These are phyloP conservation scores for Sinohyriopsis cumingii DNA, from an alignment of 2,888 invertebrate species.

Conservation along the genomic window DNA sequence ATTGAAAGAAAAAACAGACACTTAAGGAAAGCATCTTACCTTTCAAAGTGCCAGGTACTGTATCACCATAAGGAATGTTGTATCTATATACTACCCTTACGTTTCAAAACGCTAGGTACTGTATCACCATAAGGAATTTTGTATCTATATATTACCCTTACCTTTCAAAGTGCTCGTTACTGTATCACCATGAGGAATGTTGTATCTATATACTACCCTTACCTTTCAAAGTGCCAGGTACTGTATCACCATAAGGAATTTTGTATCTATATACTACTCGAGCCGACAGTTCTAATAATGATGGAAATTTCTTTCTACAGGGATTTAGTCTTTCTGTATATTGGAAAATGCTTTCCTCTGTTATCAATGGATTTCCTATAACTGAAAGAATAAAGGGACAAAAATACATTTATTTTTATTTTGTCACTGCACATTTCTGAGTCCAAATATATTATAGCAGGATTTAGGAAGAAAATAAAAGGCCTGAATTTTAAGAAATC, in stretches of 20 bases:
- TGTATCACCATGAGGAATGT: slow-evolving; percentile 30
- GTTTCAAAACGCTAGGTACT: slow-evolving; percentile 32
- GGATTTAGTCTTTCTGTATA: slow-evolving; percentile 13
- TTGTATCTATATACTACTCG: slow-evolving; percentile 32
- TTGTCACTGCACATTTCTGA: too few relatives aligned
- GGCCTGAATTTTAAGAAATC: too few relatives aligned
- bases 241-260: slow-evolving; percentile 28
- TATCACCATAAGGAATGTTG: slow-evolving; percentile 31
- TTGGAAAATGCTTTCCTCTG: slow-evolving; percentile 12
- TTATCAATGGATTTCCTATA: slow-evolving; percentile 39
- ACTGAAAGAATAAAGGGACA: slow-evolving; percentile 21
- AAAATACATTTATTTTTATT: not conserved
- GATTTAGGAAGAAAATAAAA: too few relatives aligned
- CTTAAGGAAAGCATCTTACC: slow-evolving; percentile 13
- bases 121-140: slow-evolving; percentile 33
- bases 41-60: slow-evolving; percentile 33
- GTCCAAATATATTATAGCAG: too few relatives aligned
- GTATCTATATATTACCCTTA: slow-evolving; percentile 24
- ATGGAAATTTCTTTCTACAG: slow-evolving; percentile 23
- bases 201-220: slow-evolving; percentile 21
- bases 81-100: slow-evolving; percentile 28
- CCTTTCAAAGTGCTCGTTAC: slow-evolving; percentile 34
- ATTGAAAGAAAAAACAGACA: not conserved
- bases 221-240: slow-evolving; percentile 36
- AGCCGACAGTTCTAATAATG: slow-evolving; percentile 33